Base-by-base conservation (phyloP, 2,113 vertebrate genomes). In the Dromas ardeola region DNA sequence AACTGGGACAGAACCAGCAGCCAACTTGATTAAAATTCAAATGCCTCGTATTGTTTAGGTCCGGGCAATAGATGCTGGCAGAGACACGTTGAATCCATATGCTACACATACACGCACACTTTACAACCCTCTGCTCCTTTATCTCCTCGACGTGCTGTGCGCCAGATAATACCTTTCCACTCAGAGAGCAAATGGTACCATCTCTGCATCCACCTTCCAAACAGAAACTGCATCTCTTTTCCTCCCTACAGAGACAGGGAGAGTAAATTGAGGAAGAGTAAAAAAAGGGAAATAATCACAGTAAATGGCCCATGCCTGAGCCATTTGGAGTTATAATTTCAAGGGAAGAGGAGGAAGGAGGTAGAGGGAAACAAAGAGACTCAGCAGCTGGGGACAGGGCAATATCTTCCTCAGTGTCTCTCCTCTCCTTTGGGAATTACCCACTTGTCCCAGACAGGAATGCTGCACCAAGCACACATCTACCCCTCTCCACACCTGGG, bases 11-110 rank as follows among this genome's bases (percentile, higher is more conserved):
- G 85, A 86, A 91, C 32, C 74, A 97, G 95, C 55, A 85, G 84
- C 53, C 93, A 91, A 92, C 52, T 88, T 94, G 67, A 97, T 96
- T 97, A 95, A 97, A 96, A 96, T 97, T 88, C 43, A 93, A 76
- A 95, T 91, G 73, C 45, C 61, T 90, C 4, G 0, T 81, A 80
- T 66, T 80, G 40, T 84, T 80, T n/a, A 49, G 77, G 29, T 73
- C 67, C 83, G 66, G 66, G 70, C 77, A 86, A 84, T 13, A 87
- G 88, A 78, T 40, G 77, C 50, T 85, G 96, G 86, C 80, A 92
- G 50, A 80, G 67, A 80, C 38, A 61, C 53, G 89, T 0, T 62
- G 80, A 91, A 93, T 88, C 25, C 91, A 61, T 49, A 94, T 56
- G 76, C 71, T 69, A 49, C 23, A 61, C 63, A 86, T 45, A 62